phyloP scores from a whole-genome alignment of 2,797 vertebrate species.

The Myoxocephalus aenaeus region DNA sequence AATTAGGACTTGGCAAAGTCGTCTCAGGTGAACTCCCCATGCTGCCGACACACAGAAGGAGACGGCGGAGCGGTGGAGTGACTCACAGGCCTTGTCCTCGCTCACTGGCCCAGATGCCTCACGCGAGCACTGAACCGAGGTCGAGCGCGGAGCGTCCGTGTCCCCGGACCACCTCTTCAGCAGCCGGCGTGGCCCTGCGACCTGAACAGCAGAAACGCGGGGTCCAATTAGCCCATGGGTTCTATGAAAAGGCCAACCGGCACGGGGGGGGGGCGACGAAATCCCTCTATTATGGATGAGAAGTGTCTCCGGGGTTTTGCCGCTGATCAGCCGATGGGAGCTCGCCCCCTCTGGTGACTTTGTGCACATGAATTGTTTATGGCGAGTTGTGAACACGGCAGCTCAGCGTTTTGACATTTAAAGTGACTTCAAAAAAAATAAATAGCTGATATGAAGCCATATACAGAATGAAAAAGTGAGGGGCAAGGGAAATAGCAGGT shows the following conservation, averaged over 20 bases:
- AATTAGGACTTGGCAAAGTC: constrained; percentile 6
- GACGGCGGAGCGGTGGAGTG: constrained; percentile 2
- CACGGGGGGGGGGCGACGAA: constrained; percentile 44
- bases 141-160: constrained; percentile 29
- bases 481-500: background rate
- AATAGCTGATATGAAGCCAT: background rate
- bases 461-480: background rate
- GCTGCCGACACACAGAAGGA: background rate
- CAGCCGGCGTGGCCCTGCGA: constrained; percentile 16
- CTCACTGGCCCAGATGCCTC: constrained; percentile 28
- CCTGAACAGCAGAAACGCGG: constrained; percentile 56
- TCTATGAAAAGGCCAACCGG: constrained; percentile 71
- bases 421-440: constrained; percentile 11
- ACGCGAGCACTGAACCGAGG: constrained; percentile 33
- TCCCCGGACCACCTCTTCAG: constrained; percentile 44
- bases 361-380: constrained; percentile 31
- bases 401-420: background rate
- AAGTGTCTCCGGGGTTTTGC: constrained; percentile 33
- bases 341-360: constrained; percentile 23
- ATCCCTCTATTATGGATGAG: constrained; percentile 69
- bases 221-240: constrained; percentile 68
- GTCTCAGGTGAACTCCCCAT: constrained; percentile 24
- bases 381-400: background rate
- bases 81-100: constrained; percentile 33
- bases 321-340: constrained; percentile 51